Base-by-base conservation (phyloP, 1,140 invertebrate species). In the Arion vulgaris region DNA sequence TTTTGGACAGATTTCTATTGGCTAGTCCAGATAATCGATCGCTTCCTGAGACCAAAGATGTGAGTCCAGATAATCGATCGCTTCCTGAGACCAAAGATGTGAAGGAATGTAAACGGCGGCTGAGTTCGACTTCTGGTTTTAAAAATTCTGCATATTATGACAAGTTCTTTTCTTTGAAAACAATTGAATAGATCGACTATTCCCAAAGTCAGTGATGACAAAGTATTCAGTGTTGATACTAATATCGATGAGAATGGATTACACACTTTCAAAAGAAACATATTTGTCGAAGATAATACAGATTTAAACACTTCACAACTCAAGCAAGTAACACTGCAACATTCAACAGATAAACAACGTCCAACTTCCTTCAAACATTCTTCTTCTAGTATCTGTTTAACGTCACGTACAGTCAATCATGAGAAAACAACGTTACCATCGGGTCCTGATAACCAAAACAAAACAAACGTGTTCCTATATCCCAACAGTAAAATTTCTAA, bases 121-220 rank as follows among this genome's bases (percentile, higher is more conserved):
- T 38, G 26, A 39, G 38, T 11, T 73, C 71, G 15, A n/a, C 71
- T 9, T 7, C 11, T 26, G 41, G 41, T 23, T 73, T 39, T 32
- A 73, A 49, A 39, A 73, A 49, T 49, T 41, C 71, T 4, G 17
- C 71, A 9, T 73, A 23, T 32, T 73, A 73, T 26, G 38, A 73
- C 2, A 73, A 73, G 23, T 49, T 73, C 13, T 73, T 23, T 73
- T 73, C 26, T 73, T 73, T 26, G 71, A 73, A 34, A 23, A 7
- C 5, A 34, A 0, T 66, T 28, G 2, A n/a, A 57, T 57, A 19
- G 17, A 11, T 23, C 15, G 4, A 57, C 26, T n/a, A 57, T 15
- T n/a, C 2, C 23, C 53, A 57, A 57, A n/a, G 26, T 15, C 2
- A 57, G 53, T 57, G 9, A 19, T 49, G 19, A 49, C 9, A 19